Evolutionary conservation across 2,797 vertebrate genomes (phyloP).

Genomic region (Micropoecilia bifurca): DNA sequence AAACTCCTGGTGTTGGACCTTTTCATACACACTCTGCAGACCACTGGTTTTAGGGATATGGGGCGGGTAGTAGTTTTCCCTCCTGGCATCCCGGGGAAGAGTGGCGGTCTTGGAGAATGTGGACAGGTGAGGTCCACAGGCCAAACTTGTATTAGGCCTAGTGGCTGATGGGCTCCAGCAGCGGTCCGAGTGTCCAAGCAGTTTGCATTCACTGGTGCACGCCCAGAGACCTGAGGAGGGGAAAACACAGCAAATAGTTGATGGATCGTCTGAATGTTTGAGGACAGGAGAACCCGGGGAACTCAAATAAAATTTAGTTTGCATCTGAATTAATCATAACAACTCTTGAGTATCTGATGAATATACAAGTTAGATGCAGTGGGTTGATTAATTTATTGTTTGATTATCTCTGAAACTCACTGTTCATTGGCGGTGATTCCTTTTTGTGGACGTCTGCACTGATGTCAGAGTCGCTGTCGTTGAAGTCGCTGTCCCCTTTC

Average conservation of each 20-base stretch:
- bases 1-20: conserved; percentile 92
- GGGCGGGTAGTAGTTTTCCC: conserved; percentile 90
- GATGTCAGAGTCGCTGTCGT: conserved; percentile 96
- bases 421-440: conserved; percentile 85
- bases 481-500: conserved; percentile 98
- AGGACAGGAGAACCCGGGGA: conserved; percentile 16
- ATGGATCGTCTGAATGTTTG: conserved; percentile 21
- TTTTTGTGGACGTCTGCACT: conserved; percentile 93
- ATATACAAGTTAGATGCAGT: neutral
- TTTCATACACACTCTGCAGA: conserved; percentile 93
- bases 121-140: conserved; percentile 85
- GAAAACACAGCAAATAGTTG: conserved; percentile 24
- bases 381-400: neutral
- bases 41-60: conserved; percentile 89
- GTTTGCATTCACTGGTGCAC: conserved; percentile 95
- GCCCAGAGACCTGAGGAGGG: conserved; percentile 91
- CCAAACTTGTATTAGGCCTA: conserved; percentile 83
- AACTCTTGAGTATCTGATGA: neutral
- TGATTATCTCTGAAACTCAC: conserved; percentile 61
- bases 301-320: conserved; percentile 10
- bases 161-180: conserved; percentile 96
- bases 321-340: conserved; percentile 7
- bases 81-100: conserved; percentile 88
- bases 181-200: conserved; percentile 95
- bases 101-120: conserved; percentile 95